Conservation (phyloP, 92 coral and sea anemone species). For the Palythoa grandiflora region DNA sequence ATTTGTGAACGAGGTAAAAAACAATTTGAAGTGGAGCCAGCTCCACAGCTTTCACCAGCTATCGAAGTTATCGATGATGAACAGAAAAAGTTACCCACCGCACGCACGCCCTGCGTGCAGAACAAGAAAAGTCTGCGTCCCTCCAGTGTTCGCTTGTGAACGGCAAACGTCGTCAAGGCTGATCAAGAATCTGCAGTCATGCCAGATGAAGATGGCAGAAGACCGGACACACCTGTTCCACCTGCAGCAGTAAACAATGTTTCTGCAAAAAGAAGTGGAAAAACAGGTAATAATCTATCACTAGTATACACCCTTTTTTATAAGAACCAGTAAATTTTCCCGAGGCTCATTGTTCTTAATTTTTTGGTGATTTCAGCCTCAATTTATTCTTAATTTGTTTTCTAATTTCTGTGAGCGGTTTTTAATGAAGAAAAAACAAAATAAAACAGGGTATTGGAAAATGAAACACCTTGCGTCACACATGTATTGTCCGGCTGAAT, state of each 20-base stretch:
- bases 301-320: not conserved
- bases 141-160: conserved; percentile 2
- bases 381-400: too few relatives aligned
- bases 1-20: not conserved
- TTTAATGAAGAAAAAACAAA: too few relatives aligned
- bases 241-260: conserved; percentile 12
- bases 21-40: not conserved
- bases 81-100: not conserved
- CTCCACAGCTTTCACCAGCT: not conserved
- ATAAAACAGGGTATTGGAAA: too few relatives aligned
- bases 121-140: conserved; percentile 7
- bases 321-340: too few relatives aligned
- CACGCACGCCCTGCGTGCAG: not conserved
- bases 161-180: conserved; percentile 16
- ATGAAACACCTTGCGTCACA: too few relatives aligned
- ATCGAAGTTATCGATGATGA: not conserved
- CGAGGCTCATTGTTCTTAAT: too few relatives aligned
- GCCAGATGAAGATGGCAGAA: not conserved
- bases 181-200: not conserved
- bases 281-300: conserved; percentile 3
- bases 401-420: too few relatives aligned
- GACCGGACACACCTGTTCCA: conserved; percentile 16
- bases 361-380: too few relatives aligned
- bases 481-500: too few relatives aligned
- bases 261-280: not conserved